Percentiles rank a stretch among this genome's conserved stretches.
These are phyloP conservation scores for Crossaster papposus DNA, from an alignment of 53 echinoderm and acorn worm species.

Conservation along the genomic window DNA sequence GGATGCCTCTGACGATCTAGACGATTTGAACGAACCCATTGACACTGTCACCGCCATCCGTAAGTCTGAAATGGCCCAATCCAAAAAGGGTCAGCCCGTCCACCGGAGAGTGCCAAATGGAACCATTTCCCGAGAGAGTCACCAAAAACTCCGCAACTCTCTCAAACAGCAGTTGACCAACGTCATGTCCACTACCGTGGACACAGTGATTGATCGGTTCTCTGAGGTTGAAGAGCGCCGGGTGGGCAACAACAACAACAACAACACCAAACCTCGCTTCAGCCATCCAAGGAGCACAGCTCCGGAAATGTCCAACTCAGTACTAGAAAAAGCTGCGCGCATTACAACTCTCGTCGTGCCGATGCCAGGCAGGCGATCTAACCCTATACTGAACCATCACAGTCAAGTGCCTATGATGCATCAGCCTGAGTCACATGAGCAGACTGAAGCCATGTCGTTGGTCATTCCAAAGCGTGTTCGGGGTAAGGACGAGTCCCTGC, in stretches of 20 bases:
- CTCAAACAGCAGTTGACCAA: conserved; percentile 73
- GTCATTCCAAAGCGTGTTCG: conserved; percentile 82
- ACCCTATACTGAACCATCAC: not conserved
- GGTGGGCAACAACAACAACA: conserved; percentile 32
- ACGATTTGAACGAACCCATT: conserved; percentile 88
- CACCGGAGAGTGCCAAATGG: conserved; percentile 47
- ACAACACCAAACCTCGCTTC: conserved; percentile 45
- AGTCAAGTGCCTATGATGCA: conserved; percentile 29
- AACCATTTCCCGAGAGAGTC: conserved; percentile 56
- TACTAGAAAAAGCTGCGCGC: conserved; percentile 67
- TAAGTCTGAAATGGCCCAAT: conserved; percentile 70
- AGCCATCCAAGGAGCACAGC: conserved; percentile 30
- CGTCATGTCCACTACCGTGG: conserved; percentile 68
- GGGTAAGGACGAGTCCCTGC: conserved; percentile 6
- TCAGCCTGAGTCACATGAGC: conserved; percentile 54
- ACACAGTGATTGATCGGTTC: conserved; percentile 69
- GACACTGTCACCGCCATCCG: conserved; percentile 78
- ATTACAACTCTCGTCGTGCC: conserved; percentile 42
- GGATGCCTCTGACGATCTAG: conserved; percentile 85
- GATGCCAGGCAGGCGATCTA: conserved; percentile 28
- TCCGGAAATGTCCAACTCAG: conserved; percentile 57
- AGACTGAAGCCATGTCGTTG: conserved; percentile 92
- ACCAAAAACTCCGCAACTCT: conserved; percentile 60
- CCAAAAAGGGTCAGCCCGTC: conserved; percentile 33
- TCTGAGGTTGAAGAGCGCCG: conserved; percentile 56